Conservation (phyloP, 2,888 invertebrate genomes). For the Parapristionchus giblindavisi region DNA sequence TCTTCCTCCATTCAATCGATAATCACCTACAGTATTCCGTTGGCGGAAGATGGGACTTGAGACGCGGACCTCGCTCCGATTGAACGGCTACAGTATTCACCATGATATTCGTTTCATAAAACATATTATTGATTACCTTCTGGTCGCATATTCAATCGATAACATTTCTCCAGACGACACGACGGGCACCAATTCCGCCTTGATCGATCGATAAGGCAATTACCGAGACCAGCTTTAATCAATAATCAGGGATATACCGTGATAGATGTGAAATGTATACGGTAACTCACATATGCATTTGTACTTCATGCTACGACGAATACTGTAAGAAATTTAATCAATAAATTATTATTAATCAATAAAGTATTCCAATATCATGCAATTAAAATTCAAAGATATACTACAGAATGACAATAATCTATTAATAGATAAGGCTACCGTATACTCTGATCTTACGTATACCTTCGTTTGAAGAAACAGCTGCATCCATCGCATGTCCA, state of each 20-base stretch:
- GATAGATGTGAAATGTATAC: not conserved
- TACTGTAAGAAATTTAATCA: slow-evolving; percentile 58
- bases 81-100: slow-evolving; percentile 81
- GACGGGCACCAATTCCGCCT: slow-evolving; percentile 87
- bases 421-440: not conserved
- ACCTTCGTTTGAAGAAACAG: slow-evolving; percentile 86
- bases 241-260: not conserved
- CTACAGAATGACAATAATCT: too few species aligned
- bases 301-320: slow-evolving; percentile 80
- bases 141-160: slow-evolving; percentile 82
- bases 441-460: not conserved
- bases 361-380: not conserved
- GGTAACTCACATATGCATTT: slow-evolving; percentile 80
- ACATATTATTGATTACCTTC: too few species aligned
- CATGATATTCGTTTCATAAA: too few species aligned
- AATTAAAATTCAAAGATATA: too few species aligned
- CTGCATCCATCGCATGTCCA: slow-evolving; percentile 85
- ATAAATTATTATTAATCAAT: not conserved
- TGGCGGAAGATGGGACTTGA: not conserved
- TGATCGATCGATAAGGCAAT: slow-evolving; percentile 83
- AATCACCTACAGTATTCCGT: not conserved
- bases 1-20: too few species aligned
- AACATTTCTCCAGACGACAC: slow-evolving; percentile 83
- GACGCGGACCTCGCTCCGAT: slow-evolving; percentile 81
- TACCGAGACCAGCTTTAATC: slow-evolving; percentile 78